Percentiles rank a stretch among this genome's conserved stretches.
phyloP scores from a whole-genome alignment of 2,113 vertebrate species.

The Notarius lentiginosus region DNA sequence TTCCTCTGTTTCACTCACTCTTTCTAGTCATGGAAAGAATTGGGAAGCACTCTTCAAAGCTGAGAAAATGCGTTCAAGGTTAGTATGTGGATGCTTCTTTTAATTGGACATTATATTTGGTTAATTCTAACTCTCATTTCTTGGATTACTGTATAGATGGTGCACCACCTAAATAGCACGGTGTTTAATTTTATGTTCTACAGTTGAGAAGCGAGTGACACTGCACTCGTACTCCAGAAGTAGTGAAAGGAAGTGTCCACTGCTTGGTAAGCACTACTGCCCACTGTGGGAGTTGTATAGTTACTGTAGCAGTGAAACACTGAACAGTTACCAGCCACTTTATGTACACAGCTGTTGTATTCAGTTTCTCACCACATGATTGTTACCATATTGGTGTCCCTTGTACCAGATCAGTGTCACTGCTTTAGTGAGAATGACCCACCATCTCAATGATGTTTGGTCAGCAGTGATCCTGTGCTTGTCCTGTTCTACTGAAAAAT shows the following conservation, averaged over 20 bases:
- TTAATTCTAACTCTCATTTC: background rate
- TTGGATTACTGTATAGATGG: background rate
- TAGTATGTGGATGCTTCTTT: background rate
- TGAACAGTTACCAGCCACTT: background rate
- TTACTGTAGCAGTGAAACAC: background rate
- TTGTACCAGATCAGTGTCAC: background rate
- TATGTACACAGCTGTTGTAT: background rate
- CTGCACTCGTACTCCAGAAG: conserved; percentile 16
- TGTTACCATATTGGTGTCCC: background rate
- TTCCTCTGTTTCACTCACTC: background rate
- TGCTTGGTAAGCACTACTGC: conserved; percentile 18
- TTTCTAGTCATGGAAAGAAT: conserved; percentile 17
- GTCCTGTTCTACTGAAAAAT: too few relatives aligned
- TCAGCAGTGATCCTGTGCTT: background rate
- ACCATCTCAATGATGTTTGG: background rate
- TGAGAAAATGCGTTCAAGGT: conserved; percentile 30
- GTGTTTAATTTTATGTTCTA: background rate
- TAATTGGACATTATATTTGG: background rate
- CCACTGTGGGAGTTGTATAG: background rate
- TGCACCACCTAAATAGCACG: background rate
- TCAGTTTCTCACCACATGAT: background rate
- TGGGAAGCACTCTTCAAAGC: background rate
- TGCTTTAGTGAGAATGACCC: background rate
- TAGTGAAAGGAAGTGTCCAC: conserved; percentile 25
- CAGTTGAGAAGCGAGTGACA: conserved; percentile 28